Conservation (phyloP, 2,888 invertebrate species). For the Euclidia mi region DNA sequence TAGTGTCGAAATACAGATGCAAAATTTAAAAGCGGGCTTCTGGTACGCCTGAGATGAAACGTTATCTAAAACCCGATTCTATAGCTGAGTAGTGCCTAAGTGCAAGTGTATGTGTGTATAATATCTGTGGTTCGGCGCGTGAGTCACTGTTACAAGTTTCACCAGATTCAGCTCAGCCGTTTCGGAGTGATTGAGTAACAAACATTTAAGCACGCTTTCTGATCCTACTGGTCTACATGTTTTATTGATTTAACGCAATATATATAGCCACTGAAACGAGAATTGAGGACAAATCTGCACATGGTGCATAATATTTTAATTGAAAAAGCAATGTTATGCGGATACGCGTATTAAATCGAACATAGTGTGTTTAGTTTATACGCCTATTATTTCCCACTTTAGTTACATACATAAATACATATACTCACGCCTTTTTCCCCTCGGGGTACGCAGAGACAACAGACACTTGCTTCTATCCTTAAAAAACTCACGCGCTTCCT, state of each 20-base stretch:
- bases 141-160: conserved; percentile 37
- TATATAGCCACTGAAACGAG: conserved; percentile 13
- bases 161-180: conserved; percentile 41
- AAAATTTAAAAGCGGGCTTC: background rate
- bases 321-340: too few species aligned
- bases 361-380: too few species aligned
- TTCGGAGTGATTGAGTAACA: conserved; percentile 43
- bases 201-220: conserved; percentile 44
- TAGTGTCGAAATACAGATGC: background rate
- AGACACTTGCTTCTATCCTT: too few species aligned
- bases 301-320: too few species aligned
- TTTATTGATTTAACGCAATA: conserved; percentile 22
- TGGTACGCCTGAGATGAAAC: conserved; percentile 16
- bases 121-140: conserved; percentile 12
- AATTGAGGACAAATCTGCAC: conserved; percentile 13
- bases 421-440: too few species aligned
- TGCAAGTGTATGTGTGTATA: conserved; percentile 12
- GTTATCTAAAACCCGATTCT: conserved; percentile 39
- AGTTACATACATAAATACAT: too few species aligned
- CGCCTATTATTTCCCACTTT: too few species aligned
- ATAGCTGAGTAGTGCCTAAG: conserved; percentile 16
- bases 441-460: too few species aligned
- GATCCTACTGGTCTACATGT: conserved; percentile 27
- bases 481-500: too few species aligned
- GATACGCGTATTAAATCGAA: too few species aligned